Percentiles rank a stretch among this genome's conserved stretches.
Evolutionary conservation across 2,113 vertebrate species (phyloP).

Genomic region (Eclectus roratus): DNA sequence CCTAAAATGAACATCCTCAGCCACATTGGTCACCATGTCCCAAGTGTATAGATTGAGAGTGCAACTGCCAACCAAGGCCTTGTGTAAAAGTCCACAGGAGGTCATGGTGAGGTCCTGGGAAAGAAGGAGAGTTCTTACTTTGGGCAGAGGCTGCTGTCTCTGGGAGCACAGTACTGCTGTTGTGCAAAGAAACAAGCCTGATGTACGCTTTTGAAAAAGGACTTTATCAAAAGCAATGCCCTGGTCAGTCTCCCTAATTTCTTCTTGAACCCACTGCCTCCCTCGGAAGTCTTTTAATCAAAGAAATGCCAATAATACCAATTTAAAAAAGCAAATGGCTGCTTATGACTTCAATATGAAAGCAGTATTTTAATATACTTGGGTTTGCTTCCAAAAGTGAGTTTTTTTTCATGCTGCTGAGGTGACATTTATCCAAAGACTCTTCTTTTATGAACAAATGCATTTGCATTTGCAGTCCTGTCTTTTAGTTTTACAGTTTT

Average conservation of each 20-base stretch:
- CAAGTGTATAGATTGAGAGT: not conserved
- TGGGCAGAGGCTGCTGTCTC: not conserved
- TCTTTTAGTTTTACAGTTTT: not conserved
- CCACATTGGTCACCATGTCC: not conserved
- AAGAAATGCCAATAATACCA: not conserved
- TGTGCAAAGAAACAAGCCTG: slow-evolving; percentile 5
- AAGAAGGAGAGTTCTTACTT: not conserved
- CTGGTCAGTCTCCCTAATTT: not conserved
- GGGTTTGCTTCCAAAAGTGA: not conserved
- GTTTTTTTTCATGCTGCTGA: not conserved
- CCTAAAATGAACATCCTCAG: not conserved
- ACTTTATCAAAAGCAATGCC: not conserved
- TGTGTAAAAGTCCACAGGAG: not conserved
- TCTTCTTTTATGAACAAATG: not conserved
- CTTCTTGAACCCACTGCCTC: not conserved
- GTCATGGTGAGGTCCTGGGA: not conserved
- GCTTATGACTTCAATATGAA: not conserved
- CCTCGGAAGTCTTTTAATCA: not conserved
- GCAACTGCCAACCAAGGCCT: not conserved
- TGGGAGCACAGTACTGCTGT: not conserved
- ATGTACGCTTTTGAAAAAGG: not conserved
- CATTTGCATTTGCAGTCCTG: not conserved
- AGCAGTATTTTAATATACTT: not conserved
- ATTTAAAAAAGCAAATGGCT: not conserved
- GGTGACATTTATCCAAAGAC: not conserved